Base-by-base conservation (phyloP, 53 echinoderm and acorn worm genomes). In the Holothuria leucospilota region DNA sequence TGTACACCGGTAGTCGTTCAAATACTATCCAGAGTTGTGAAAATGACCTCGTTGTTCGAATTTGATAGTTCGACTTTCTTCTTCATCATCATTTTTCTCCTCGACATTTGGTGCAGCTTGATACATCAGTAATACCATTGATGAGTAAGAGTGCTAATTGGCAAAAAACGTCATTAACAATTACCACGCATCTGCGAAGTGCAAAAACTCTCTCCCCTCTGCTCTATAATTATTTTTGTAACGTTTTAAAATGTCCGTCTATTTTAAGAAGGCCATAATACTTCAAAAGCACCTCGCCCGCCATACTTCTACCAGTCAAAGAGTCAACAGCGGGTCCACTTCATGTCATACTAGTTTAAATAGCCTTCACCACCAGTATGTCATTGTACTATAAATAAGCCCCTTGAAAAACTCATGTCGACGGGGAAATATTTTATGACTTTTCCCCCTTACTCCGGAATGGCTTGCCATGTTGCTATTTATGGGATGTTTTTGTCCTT, bases 331-430 rank as follows among this genome's bases (percentile, higher is more conserved):
- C 18, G 56, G 15, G 15, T 18, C 56, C 56, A 56, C 56, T 56
- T 56, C 18, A 56, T 56, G 8, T 11, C 11, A 9, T 46, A 46
- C 46, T 46, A 46, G 46, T 46, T 46, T 65, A 65, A 26, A 26
- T 28, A 24, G 65, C n/a, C 65, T 28, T 24, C 28, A 28, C 10
- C 28, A 65, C 65, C 65, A 65, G 65, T 68, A 68, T 68, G 68
- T 28, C 68, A 68, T 29, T 68, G 28, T 68, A 68, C 68, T 68
- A 68, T 68, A 68, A 68, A 68, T 68, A 68, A 65, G 5, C 68
- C 28, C 34, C 34, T 68, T 68, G 24, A 68, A 68, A 34, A 29
- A 34, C 29, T 34, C 68, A 68, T 28, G 56, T 56, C 56, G 18
- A 56, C 56, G 56, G 56, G 56, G 56, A 56, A 56, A 56, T 56